Percentiles rank a stretch among this genome's conserved stretches.
These are phyloP conservation scores for Marmota flaviventris DNA, from an alignment of 2,113 vertebrate species.

Conservation along the genomic window DNA sequence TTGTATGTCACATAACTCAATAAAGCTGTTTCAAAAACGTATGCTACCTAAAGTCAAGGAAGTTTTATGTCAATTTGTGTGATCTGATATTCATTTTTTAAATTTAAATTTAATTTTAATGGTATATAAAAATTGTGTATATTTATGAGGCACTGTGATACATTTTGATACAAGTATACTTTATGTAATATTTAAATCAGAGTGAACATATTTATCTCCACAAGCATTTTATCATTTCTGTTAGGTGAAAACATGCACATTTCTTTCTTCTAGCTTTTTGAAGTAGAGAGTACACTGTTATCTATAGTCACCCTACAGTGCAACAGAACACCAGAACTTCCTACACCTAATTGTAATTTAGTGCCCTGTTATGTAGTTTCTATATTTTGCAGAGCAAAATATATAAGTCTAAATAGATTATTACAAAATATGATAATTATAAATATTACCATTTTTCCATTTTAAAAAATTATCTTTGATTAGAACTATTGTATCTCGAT, in stretches of 20 bases:
- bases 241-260: not conserved
- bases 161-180: not conserved
- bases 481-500: not conserved
- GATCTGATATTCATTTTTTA: not conserved
- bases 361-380: not conserved
- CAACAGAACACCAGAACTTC: not conserved
- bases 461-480: not conserved
- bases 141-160: not conserved
- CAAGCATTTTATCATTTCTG: not conserved
- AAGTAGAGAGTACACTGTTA: not conserved
- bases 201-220: not conserved
- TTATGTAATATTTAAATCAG: not conserved
- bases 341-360: not conserved
- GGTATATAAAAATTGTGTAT: not conserved
- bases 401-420: not conserved
- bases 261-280: not conserved
- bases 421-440: not conserved
- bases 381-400: not conserved
- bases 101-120: not conserved
- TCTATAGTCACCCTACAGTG: not conserved
- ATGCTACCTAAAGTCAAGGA: not conserved
- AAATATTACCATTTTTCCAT: not conserved
- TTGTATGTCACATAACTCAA: not conserved
- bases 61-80: not conserved
- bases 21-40: not conserved